Conservation (phyloP, 2,888 invertebrate genomes). For the Platycheirus rosarum region DNA sequence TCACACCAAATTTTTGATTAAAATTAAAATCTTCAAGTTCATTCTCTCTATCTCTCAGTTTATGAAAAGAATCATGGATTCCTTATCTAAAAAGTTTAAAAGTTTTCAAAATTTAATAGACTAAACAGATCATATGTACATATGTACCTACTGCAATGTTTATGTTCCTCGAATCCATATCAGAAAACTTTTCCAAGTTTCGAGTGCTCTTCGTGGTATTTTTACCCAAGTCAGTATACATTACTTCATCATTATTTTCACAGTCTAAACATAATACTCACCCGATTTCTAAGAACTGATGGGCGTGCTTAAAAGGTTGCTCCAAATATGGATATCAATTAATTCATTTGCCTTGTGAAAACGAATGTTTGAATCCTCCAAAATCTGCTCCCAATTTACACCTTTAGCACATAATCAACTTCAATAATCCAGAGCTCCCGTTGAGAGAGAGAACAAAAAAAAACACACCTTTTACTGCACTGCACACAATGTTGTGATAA, state of each 20-base stretch:
- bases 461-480: constrained; percentile 25
- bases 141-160: too few species aligned
- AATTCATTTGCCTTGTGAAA: constrained; percentile 27
- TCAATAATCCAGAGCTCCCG: constrained; percentile 52
- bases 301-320: constrained; percentile 10
- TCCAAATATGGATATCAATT: constrained; percentile 11
- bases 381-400: constrained; percentile 39
- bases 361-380: constrained; percentile 22
- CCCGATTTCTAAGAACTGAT: constrained; percentile 72
- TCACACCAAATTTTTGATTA: too few species aligned
- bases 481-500: constrained; percentile 28
- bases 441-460: neutral
- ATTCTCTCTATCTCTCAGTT: too few species aligned
- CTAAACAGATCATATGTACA: too few species aligned
- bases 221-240: neutral
- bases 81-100: too few species aligned
- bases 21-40: too few species aligned
- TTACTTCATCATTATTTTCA: neutral
- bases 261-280: constrained; percentile 40
- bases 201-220: constrained; percentile 14
- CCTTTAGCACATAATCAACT: constrained; percentile 47
- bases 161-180: too few species aligned
- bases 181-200: constrained; percentile 12
- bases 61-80: too few species aligned
- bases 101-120: too few species aligned